Conservation (phyloP, 2,888 invertebrate species). For the Lagria hirta region DNA sequence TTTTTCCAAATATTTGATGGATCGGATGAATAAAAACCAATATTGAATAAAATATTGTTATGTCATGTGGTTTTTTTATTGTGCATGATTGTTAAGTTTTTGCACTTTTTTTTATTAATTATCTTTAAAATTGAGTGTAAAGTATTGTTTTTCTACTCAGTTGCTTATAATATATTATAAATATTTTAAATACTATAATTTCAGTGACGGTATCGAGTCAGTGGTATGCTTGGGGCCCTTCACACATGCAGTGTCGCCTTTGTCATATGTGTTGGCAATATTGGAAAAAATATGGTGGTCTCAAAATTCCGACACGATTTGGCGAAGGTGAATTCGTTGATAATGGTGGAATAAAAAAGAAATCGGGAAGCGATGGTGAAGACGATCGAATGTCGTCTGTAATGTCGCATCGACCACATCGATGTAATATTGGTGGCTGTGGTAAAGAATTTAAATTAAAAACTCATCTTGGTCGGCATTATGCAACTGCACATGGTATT, state of each 20-base stretch:
- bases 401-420: constrained; percentile 74
- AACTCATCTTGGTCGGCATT: constrained; percentile 90
- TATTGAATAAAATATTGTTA: too few relatives aligned
- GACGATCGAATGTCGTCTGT: constrained; percentile 56
- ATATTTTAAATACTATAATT: too few relatives aligned
- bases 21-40: too few relatives aligned
- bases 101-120: too few relatives aligned
- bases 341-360: constrained; percentile 54
- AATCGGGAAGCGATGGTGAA: constrained; percentile 54
- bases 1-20: too few relatives aligned
- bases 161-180: too few relatives aligned
- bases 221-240: constrained; percentile 97
- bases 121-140: too few relatives aligned
- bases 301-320: constrained; percentile 73
- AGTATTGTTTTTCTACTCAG: too few relatives aligned
- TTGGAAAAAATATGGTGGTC: constrained; percentile 98
- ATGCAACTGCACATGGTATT: constrained; percentile 86
- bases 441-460: constrained; percentile 96
- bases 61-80: too few relatives aligned
- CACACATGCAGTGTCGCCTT: constrained; percentile 88
- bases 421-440: constrained; percentile 89
- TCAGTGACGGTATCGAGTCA: constrained; percentile 74
- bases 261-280: constrained; percentile 95
- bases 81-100: too few relatives aligned
- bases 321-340: constrained; percentile 55